A percentile compares a stretch with the other conserved stretches of the same genome.
Evolutionary conservation across 2,888 invertebrate species (phyloP).

Genomic region (Hydrotaea cyrtoneurina): DNA sequence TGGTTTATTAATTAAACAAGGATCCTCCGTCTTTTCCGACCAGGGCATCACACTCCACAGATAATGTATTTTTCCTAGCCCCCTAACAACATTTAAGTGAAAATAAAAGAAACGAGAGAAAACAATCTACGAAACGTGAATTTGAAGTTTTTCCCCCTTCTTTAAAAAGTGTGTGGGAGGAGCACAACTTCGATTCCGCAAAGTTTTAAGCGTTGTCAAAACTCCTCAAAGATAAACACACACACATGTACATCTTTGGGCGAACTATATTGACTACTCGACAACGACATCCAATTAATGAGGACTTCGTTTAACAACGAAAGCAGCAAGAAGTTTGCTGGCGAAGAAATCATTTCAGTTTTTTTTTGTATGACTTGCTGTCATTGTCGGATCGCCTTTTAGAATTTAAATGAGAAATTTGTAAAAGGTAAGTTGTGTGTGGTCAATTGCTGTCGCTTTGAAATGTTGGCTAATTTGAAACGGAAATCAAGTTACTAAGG

Average conservation of each 20-base stretch:
- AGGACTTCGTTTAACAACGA: neutral
- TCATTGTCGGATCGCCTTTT: neutral
- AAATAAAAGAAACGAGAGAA: neutral
- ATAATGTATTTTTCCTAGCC: neutral
- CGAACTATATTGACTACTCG: neutral
- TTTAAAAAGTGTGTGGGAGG: neutral
- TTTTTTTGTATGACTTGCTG: neutral
- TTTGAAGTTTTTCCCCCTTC: neutral
- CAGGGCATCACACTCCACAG: neutral
- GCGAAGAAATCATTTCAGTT: neutral
- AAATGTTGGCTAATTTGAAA: slow-evolving; percentile 9
- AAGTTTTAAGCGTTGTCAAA: neutral
- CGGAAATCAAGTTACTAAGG: neutral
- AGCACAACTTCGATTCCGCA: neutral
- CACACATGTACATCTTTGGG: neutral
- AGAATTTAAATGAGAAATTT: neutral
- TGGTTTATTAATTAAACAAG: neutral
- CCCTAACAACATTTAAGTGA: neutral
- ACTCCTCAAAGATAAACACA: neutral
- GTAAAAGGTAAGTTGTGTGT: slow-evolving; percentile 11
- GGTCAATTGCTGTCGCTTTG: neutral
- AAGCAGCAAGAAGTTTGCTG: neutral
- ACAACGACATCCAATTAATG: slow-evolving; percentile 19
- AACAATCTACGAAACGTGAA: neutral
- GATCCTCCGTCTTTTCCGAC: neutral